Base-by-base conservation (phyloP, 2,797 vertebrate species). In the Alcedo quadribrachys region DNA sequence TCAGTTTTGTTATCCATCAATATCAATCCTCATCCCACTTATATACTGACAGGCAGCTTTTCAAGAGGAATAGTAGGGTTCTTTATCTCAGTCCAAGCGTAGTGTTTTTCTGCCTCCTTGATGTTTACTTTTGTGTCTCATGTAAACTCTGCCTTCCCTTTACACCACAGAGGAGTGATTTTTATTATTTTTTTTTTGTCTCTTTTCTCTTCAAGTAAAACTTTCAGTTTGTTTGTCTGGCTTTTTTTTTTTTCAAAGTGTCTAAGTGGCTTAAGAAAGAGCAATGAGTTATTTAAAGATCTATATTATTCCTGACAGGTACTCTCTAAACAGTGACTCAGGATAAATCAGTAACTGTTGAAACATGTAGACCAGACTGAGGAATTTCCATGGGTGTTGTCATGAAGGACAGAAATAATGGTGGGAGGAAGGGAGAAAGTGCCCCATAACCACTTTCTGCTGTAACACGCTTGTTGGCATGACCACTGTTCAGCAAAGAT, bases 391-490 rank as follows among this genome's bases (percentile, higher is more conserved):
- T 9, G 55, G 53, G 25, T 7, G 6, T 66, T 69, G 53, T 28
- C 5, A 14, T 8, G 14, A 50, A 62, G 74, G 30, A 63, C 32
- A 66, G 51, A 89, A 85, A 48, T 33, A 69, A 33, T 15, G 27
- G 22, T 2, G 40, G 18, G 68, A 33, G 6, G 79, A 21, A 4
- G 68, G 37, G 6, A 81, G 24, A 4, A 54, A 53, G 5, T 54
- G 45, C 11, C 33, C 35, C 37, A 42, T 40, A 46, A 17, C 6
- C 8, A n/a, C 21, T 18, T 71, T 40, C 57, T 66, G 18, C 55
- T 76, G 0, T 27, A 62, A n/a, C 4, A 3, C 21, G 13, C 32
- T 42, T 51, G 9, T 50, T 91, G 62, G 4, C 0, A 0, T 73
- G 46, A n/a, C 11, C 13, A 30, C 4, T 68, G 43, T 32, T 66